Conservation (phyloP, 2,113 vertebrate species). For the Anarhynchus alexandrinus region DNA sequence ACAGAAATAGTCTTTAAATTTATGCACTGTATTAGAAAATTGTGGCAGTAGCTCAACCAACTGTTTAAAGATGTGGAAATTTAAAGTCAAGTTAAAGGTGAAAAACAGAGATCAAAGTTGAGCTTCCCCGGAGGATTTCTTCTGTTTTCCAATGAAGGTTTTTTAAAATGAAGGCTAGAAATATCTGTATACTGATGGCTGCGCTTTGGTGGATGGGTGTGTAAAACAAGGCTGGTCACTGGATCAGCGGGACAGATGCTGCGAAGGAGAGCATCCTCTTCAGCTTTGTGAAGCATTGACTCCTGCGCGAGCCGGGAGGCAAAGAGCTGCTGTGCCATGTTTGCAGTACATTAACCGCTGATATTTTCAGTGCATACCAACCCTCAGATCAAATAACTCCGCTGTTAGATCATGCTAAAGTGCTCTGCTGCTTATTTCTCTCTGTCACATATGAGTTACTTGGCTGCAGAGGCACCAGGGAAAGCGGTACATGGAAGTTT, state of each 20-base stretch:
- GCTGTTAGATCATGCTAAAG: not conserved
- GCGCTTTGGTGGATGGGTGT: not conserved
- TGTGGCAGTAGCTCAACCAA: not conserved
- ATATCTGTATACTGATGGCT: not conserved
- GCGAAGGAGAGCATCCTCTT: not conserved
- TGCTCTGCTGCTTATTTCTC: not conserved
- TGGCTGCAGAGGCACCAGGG: not conserved
- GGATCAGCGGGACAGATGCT: not conserved
- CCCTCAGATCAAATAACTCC: not conserved
- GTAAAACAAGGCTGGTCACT: not conserved
- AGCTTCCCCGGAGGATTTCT: not conserved
- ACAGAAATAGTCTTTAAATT: not conserved
- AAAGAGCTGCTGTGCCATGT: not conserved
- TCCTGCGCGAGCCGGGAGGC: not conserved
- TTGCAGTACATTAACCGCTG: not conserved
- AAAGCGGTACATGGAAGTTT: not conserved
- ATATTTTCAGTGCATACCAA: not conserved
- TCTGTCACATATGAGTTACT: not conserved
- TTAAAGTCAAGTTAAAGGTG: not conserved
- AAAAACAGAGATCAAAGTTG: not conserved
- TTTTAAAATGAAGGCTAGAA: not conserved
- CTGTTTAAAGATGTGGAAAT: not conserved
- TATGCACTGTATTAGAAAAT: not conserved
- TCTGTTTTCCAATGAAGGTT: not conserved
- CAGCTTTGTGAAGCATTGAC: not conserved